These are phyloP conservation scores for Cephus pulcher DNA, from an alignment of 2,888 invertebrate genomes.

Conservation along the genomic window DNA sequence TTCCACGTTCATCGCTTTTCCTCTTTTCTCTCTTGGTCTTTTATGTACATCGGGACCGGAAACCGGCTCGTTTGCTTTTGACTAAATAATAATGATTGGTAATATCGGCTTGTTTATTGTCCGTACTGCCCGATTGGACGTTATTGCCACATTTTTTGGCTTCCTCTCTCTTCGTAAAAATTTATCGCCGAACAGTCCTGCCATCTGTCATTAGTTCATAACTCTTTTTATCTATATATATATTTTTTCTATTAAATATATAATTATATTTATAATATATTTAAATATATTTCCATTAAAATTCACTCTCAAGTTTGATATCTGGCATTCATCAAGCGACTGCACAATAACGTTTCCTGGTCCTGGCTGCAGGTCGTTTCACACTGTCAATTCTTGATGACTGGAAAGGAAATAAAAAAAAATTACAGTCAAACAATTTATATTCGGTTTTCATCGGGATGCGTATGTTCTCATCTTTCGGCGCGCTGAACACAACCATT, in stretches of 20 bases:
- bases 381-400: neutral
- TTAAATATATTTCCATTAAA: neutral
- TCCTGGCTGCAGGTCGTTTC: neutral
- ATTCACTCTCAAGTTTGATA: neutral
- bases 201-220: neutral
- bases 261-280: neutral
- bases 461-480: neutral
- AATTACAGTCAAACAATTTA: neutral
- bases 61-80: constrained; percentile 31
- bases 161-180: constrained; percentile 27
- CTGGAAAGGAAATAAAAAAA: too few species aligned
- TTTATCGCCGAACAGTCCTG: constrained; percentile 17
- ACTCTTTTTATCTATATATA: neutral
- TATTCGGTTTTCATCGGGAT: neutral
- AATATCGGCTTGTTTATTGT: constrained; percentile 44
- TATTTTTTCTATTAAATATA: neutral
- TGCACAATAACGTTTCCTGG: neutral
- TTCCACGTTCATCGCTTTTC: neutral
- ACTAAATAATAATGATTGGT: constrained; percentile 42
- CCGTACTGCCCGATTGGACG: constrained; percentile 16
- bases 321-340: too few species aligned
- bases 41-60: neutral
- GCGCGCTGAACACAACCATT: neutral
- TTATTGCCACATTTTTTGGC: constrained; percentile 32
- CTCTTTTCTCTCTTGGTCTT: neutral